Evolutionary conservation across 2,113 vertebrate species (phyloP).

Genomic region (Lycocorax pyrrhopterus): DNA sequence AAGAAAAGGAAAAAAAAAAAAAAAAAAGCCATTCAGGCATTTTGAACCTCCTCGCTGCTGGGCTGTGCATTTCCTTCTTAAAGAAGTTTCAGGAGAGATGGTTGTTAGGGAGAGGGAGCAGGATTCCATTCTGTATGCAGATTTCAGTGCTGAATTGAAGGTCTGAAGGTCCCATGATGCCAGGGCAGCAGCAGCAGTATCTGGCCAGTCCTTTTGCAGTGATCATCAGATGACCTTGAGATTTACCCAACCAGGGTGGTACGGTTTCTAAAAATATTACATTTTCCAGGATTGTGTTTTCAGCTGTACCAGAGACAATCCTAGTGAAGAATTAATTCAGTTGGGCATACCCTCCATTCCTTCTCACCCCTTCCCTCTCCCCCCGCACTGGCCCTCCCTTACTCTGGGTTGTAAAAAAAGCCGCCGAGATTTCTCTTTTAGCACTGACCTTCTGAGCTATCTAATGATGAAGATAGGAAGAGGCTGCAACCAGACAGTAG

Average conservation of each 20-base stretch:
- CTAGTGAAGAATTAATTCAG: background rate
- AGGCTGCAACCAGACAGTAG: slow-evolving; percentile 32
- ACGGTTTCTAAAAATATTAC: slow-evolving; percentile 3
- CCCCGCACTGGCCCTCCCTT: background rate
- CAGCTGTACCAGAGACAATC: slow-evolving; percentile 1
- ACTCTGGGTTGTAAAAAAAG: background rate
- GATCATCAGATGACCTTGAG: slow-evolving; percentile 32
- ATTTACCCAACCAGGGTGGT: background rate
- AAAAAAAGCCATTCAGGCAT: background rate
- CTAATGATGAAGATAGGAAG: slow-evolving; percentile 39
- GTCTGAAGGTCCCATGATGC: background rate
- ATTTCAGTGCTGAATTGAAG: slow-evolving; percentile 7
- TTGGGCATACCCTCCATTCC: background rate
- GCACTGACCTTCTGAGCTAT: slow-evolving; percentile 36
- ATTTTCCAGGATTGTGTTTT: background rate
- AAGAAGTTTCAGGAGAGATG: background rate
- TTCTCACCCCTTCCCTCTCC: background rate
- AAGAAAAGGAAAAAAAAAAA: background rate
- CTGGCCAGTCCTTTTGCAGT: background rate
- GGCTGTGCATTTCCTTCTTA: slow-evolving; percentile 2
- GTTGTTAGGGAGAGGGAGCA: slow-evolving; percentile 32
- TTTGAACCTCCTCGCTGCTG: background rate
- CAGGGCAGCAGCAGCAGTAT: background rate
- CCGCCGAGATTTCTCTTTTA: background rate
- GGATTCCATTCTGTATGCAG: slow-evolving; percentile 23